A percentile compares a stretch with the other conserved stretches of the same genome.
These are phyloP conservation scores for Oryzias woworae DNA, from an alignment of 2,113 vertebrate species.

Conservation along the genomic window DNA sequence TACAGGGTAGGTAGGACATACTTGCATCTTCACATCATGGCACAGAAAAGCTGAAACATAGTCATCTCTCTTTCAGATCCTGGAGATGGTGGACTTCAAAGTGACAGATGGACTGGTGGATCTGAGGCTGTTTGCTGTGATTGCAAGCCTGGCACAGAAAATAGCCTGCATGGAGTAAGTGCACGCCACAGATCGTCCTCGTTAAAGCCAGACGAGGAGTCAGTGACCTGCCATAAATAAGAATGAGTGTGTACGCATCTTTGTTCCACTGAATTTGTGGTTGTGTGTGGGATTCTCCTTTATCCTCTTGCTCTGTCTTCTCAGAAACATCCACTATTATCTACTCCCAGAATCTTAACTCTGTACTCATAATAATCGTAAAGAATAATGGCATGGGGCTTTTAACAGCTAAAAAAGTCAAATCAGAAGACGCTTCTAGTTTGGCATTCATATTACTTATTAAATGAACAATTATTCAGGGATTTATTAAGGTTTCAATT, in stretches of 20 bases:
- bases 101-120: conserved; percentile 94
- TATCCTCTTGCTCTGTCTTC: conserved; percentile 14
- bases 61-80: conserved; percentile 76
- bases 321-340: conserved; percentile 3
- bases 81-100: conserved; percentile 91
- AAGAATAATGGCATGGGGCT: no score
- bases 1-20: conserved; percentile 64
- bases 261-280: conserved; percentile 34
- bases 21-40: background rate
- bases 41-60: background rate
- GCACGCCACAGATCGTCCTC: conserved; percentile 77
- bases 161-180: conserved; percentile 90
- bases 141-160: conserved; percentile 90
- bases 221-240: conserved; percentile 63
- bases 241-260: conserved; percentile 43
- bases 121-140: conserved; percentile 88
- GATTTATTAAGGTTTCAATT: no score
- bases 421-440: no score
- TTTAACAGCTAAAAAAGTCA: no score
- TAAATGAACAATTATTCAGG: no score
- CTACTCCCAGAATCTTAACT: background rate
- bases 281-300: conserved; percentile 47
- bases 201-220: conserved; percentile 75
- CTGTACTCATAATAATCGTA: no score
- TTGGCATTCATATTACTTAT: no score